Conservation (phyloP, 2,888 invertebrate genomes). For the Cephus spinipes region DNA sequence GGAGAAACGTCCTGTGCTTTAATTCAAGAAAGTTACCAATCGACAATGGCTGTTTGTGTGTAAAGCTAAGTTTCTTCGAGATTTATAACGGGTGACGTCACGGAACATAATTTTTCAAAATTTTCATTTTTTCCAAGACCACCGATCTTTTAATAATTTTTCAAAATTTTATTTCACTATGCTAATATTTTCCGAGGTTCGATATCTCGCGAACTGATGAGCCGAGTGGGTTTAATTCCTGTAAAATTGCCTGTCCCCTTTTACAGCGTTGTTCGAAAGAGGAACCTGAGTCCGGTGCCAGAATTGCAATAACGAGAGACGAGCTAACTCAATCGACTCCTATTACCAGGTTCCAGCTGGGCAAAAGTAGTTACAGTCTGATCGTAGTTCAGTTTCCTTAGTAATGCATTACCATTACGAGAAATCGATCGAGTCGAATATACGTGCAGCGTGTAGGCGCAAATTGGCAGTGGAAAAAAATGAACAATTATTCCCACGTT, state of each 20-base stretch:
- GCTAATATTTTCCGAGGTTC: background rate
- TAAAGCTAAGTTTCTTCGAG: background rate
- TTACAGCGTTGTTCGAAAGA: background rate
- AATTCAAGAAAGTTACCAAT: background rate
- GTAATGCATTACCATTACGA: background rate
- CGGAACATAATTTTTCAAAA: too few relatives aligned
- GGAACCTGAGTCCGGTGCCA: constrained; percentile 8
- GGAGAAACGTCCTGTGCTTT: background rate
- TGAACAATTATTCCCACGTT: background rate
- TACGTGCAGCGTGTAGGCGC: background rate
- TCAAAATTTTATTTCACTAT: background rate
- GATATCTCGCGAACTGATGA: background rate
- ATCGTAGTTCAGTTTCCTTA: background rate
- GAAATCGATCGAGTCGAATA: background rate
- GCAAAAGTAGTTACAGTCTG: constrained; percentile 19
- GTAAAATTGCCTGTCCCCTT: background rate
- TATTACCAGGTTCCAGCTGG: background rate
- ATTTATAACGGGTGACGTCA: background rate
- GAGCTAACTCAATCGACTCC: constrained; percentile 21
- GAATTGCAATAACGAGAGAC: constrained; percentile 19
- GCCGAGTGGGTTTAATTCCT: background rate
- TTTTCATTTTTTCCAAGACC: too few relatives aligned
- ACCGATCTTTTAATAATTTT: background rate
- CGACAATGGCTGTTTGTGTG: background rate
- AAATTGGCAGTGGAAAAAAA: background rate